Base-by-base conservation (phyloP, 1,140 invertebrate species). In the Drosophila persimilis region DNA sequence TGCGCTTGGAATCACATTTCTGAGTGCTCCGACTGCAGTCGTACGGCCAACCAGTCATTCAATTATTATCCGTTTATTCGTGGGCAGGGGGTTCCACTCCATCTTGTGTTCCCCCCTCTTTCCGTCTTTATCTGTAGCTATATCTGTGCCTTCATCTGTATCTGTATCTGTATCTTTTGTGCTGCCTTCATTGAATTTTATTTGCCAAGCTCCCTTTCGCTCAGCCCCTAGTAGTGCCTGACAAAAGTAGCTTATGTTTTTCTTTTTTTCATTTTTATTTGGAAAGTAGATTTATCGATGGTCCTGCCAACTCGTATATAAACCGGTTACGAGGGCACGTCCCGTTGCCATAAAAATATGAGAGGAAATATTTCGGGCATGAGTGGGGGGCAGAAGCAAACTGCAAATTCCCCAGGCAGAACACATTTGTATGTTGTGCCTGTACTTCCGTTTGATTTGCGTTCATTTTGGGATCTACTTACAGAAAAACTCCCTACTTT, bases 201-300 rank as follows among this genome's bases (percentile, higher is more conserved):
- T 43, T 55, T 35, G 17, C 45, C 17, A 44, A 15, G 45, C 39
- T 46, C 31, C 45, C 29, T 20, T 54, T 17, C n/a, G 7, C 44
- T 41, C 26, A 24, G 59, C 26, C 39, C 22, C 51, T 15, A 26
- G 35, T 69, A 41, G 66, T 69, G 11, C 35, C 69, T 69, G 66
- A 70, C 66, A 70, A 70, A 70, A 70, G 66, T 70, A 69, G 66
- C 66, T 69, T 57, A 70, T 57, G 64, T 48, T 64, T 65, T 17
- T 15, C 15, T 15, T 17, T 17, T 17, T 53, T 57, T 29, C 45
- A 15, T 41, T 29, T 41, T 69, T 48, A 56, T 46, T 48, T 57
- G 51, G 51, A 15, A 69, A 57, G 65, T 50, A 69, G 65, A 69
- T 69, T 69, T 69, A 69, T 69, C 65, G 65, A 69, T 69, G 65